Evolutionary conservation across 2,888 invertebrate genomes (phyloP).

Genomic region (Lasius fuliginosus): DNA sequence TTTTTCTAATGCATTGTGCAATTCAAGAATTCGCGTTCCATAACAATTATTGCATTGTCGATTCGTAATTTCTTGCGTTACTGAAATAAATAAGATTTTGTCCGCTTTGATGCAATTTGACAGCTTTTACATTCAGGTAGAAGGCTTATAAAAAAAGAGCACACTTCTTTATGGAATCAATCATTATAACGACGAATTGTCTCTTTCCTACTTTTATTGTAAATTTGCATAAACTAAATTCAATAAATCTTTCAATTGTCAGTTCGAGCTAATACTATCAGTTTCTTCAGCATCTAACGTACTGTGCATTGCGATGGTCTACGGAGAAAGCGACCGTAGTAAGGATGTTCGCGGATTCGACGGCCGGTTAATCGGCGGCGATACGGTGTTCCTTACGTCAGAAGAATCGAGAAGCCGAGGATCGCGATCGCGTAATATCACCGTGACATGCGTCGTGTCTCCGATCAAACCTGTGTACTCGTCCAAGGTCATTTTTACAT

Average conservation of each 20-base stretch:
- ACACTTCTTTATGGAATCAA: neutral
- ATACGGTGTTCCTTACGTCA: slow-evolving; percentile 39
- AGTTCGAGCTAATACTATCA: neutral
- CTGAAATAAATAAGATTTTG: neutral
- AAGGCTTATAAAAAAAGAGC: neutral
- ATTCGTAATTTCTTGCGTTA: neutral
- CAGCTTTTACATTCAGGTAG: neutral
- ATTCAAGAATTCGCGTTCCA: neutral
- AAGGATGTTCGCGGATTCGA: slow-evolving; percentile 18
- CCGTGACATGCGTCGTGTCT: slow-evolving; percentile 43
- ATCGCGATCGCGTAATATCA: slow-evolving; percentile 52
- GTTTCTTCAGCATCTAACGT: neutral
- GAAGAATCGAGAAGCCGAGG: slow-evolving; percentile 28
- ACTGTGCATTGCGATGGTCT: neutral
- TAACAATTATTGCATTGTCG: neutral
- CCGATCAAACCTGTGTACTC: slow-evolving; percentile 75
- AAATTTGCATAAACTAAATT: neutral
- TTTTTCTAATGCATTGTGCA: neutral
- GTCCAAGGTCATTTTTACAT: slow-evolving; percentile 79
- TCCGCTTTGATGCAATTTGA: neutral
- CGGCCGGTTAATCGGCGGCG: slow-evolving; percentile 20
- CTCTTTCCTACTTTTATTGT: neutral
- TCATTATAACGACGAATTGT: neutral
- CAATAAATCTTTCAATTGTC: neutral
- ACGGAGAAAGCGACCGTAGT: neutral